Percentiles rank a stretch among this genome's conserved stretches.
Evolutionary conservation across 2,797 vertebrate species (phyloP).

Genomic region (Catamblyrhynchus diadema): DNA sequence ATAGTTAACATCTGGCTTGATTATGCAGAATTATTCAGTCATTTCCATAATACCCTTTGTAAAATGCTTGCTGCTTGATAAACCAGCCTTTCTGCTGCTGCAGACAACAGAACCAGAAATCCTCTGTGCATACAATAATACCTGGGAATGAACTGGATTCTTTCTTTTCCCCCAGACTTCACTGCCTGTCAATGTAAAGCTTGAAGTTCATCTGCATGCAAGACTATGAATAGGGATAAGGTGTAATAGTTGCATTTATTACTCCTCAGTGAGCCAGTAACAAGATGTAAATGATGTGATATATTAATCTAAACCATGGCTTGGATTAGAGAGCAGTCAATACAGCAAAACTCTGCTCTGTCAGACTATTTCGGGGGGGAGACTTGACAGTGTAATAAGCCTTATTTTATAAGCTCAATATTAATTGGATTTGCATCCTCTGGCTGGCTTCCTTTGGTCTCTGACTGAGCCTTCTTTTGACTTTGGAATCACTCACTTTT

Average conservation of each 20-base stretch:
- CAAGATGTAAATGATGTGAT: slow-evolving; percentile 33
- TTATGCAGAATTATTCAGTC: slow-evolving; percentile 61
- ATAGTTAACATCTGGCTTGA: slow-evolving; percentile 37
- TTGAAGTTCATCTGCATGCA: background rate
- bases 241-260: slow-evolving; percentile 27
- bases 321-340: background rate
- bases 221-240: slow-evolving; percentile 14
- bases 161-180: background rate
- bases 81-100: background rate
- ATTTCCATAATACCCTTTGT: slow-evolving; percentile 52
- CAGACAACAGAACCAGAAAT: background rate
- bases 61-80: slow-evolving; percentile 33
- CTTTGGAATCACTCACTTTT: background rate
- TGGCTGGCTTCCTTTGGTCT: slow-evolving; percentile 4
- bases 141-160: background rate
- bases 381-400: background rate
- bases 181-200: background rate
- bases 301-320: background rate
- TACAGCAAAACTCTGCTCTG: background rate
- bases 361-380: background rate
- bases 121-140: background rate
- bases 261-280: slow-evolving; percentile 37
- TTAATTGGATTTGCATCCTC: slow-evolving; percentile 44
- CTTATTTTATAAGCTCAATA: slow-evolving; percentile 13
- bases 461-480: background rate